These are phyloP conservation scores for Columba livia DNA, from an alignment of 2,113 vertebrate genomes.

Conservation along the genomic window DNA sequence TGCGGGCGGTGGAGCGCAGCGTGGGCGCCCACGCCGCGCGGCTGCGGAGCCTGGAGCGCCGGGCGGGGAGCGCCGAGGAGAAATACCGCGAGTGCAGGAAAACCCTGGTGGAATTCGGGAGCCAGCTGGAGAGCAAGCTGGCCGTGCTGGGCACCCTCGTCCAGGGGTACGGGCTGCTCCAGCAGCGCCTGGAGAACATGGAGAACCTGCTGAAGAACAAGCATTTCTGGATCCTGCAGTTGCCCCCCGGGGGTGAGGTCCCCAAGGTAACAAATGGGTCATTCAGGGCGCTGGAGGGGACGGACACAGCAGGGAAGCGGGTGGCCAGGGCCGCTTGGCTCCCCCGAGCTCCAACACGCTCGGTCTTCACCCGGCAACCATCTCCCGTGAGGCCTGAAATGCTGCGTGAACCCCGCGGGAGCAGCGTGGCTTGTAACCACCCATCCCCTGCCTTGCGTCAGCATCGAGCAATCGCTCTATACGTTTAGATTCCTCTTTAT, in stretches of 20 bases:
- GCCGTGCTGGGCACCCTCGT: constrained; percentile 64
- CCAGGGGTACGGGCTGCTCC: constrained; percentile 71
- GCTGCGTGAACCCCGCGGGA: background rate
- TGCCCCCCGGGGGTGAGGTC: constrained; percentile 41
- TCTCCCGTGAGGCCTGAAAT: background rate
- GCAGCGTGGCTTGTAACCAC: accelerated
- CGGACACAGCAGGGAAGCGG: too few species aligned
- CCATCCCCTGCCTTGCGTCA: background rate
- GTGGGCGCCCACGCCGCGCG: constrained; percentile 70
- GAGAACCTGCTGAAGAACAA: constrained; percentile 70
- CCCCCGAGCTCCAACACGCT: too few species aligned
- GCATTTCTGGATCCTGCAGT: constrained; percentile 63
- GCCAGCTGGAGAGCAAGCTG: constrained; percentile 72
- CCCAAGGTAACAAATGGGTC: constrained; percentile 35
- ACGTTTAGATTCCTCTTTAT: accelerated
- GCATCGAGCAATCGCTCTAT: background rate
- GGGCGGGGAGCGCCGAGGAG: constrained; percentile 57
- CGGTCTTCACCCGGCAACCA: too few species aligned
- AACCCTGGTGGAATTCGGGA: constrained; percentile 67
- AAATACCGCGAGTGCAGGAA: constrained; percentile 68
- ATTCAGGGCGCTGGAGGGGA: too few species aligned
- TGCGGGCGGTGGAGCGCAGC: constrained; percentile 70
- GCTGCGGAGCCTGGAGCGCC: constrained; percentile 67
- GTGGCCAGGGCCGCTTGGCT: too few species aligned
- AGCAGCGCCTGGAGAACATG: constrained; percentile 71